Base-by-base conservation (phyloP, 2,113 vertebrate species). In the Trogon melanurus region DNA sequence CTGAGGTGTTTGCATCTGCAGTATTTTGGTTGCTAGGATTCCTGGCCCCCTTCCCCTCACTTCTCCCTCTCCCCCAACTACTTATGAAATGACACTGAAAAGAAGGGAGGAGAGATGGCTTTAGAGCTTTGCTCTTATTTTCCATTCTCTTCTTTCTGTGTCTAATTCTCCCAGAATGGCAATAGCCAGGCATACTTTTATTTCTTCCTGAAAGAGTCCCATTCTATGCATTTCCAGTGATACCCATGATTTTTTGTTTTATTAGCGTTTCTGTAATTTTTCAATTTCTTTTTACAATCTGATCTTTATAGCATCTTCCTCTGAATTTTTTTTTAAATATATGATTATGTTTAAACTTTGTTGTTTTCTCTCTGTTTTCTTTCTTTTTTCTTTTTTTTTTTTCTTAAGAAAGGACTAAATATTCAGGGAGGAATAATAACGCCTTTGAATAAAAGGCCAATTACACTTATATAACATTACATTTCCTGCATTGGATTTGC, bases 401-500 rank as follows among this genome's bases (percentile, higher is more conserved):
- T 54, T 88, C 73, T 61, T 3, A 45, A 67, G 54, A 69, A 85
- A 50, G 23, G 25, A 69, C 56, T 74, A 93, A 91, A 65, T 74
- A 78, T 27, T 17, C 61, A 94, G 32, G 57, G 41, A 84, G 27
- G 66, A 95, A 91, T 76, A 78, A 85, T 94, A 91, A 41, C 13
- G 16, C 18, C 45, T 90, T 96, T 94, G 81, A 89, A 93, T 92
- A 92, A 95, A 96, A 82, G 61, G 73, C 89, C 86, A 94, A 88
- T 94, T 95, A 79, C 51, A 86, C 53, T 91, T 91, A 88, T 76
- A 70, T 74, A 87, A 86, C 14, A 1, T 86, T 93, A 95, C 83
- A 88, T 89, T 96, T 94, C 88, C 75, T 93, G n/a, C 91, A 80
- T 86, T 80, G 91, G 94, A 97, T 96, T 96, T 97, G 90, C 79